These are phyloP conservation scores for Chelmon rostratus DNA, from an alignment of 2,797 vertebrate species.

Conservation along the genomic window DNA sequence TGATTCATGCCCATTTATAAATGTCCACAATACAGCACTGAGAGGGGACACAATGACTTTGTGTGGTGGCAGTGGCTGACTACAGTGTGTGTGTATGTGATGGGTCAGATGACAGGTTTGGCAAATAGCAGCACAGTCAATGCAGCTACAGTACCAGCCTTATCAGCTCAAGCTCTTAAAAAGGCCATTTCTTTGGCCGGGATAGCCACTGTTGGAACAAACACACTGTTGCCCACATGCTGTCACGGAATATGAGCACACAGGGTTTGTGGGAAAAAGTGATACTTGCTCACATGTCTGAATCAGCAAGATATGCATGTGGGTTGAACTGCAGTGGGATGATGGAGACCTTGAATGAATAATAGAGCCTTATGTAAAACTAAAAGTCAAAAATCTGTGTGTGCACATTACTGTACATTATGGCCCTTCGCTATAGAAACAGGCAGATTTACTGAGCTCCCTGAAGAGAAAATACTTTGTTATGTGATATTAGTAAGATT, in stretches of 20 bases:
- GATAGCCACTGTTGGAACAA: neutral
- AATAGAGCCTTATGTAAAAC: neutral
- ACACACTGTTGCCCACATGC: constrained; percentile 12
- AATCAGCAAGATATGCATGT: constrained; percentile 8
- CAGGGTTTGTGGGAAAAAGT: constrained; percentile 19
- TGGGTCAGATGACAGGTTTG: constrained; percentile 65
- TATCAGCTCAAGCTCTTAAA: constrained; percentile 41
- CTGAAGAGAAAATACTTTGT: neutral
- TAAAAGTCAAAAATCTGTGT: neutral
- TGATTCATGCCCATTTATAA: constrained; percentile 29
- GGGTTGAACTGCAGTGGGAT: neutral
- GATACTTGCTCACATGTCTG: constrained; percentile 20
- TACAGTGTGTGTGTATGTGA: constrained; percentile 7
- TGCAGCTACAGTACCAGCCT: constrained; percentile 42
- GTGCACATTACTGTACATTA: neutral
- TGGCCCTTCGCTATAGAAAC: neutral
- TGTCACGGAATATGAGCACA: constrained; percentile 8
- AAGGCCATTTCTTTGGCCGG: constrained; percentile 23
- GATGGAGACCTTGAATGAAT: constrained; percentile 6
- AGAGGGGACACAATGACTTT: constrained; percentile 23
- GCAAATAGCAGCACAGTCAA: constrained; percentile 37
- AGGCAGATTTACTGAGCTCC: neutral
- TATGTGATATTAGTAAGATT: neutral
- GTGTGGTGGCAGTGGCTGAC: constrained; percentile 3
- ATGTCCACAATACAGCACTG: constrained; percentile 28